Evolutionary conservation across 2,888 invertebrate species (phyloP), one percentile per base, ranked within the genome.

Genomic region (Polydrusus tereticollis): DNA sequence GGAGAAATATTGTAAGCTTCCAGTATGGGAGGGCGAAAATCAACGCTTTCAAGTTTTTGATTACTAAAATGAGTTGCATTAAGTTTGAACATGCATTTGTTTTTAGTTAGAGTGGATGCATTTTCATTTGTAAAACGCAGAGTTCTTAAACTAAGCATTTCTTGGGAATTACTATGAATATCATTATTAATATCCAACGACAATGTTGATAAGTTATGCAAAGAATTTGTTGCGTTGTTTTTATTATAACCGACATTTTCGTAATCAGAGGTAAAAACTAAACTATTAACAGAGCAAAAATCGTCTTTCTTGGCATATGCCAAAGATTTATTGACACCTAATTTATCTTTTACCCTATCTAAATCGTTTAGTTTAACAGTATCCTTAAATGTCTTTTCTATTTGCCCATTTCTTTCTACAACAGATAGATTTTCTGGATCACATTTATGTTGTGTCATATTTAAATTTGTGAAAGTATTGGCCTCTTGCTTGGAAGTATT

Each of bases 21-120:
- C 7, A 76, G 38, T 26, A 76, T 71, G 8, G 76, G 76, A 10
- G 68, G 71, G 20, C 64, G 43, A 62, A 76, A 76, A 55, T 65
- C 57, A 16, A 47, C 12, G 43, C 41, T 45, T 67, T 75, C 75
- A 10, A 73, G 47, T 26, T 64, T 36, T 12, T 41, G 29, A 21
- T 47, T 43, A 36, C 50, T 71, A 14, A 38, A 57, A n/a, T 21
- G 55, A 4, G 55, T 65, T 16, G 18, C 33, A 36, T 29, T 58
- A n/a, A 20, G 12, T 2, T 10, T 57, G 5, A 43, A 16, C 18
- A 23, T n/a, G 10, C 43, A 57, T 33, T 43, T 38, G 10, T 43
- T 36, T 14, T n/a, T 14, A n/a, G 14, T 16, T 3, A 2, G 1
- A 16, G 2, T 20, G 1, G 33, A 58, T n/a, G n/a, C 2, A 38